Base-by-base conservation (phyloP, 1,140 invertebrate species). In the Pentalonia nigronervosa region DNA sequence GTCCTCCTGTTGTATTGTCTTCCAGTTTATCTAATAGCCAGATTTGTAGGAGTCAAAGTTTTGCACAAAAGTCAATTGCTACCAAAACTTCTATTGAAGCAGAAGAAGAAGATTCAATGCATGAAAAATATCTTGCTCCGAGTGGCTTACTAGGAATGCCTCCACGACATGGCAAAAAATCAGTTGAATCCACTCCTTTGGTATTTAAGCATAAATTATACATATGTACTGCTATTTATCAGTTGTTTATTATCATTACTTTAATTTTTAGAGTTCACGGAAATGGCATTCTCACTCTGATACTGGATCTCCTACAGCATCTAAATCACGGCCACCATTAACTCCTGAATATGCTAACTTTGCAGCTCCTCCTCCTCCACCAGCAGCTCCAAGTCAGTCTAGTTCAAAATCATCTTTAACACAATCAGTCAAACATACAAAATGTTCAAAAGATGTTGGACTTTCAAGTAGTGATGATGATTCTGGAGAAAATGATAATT, bases 101-200 rank as follows among this genome's bases (percentile, higher is more conserved):
- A 45, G 94, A 95, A 90, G 95, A 95, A 94, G 97, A 97, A 94
- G 97, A 97, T 95, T 97, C 97, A 0, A 97, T 98, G 97, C 97
- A 98, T 95, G 97, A 98, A 94, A 97, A 97, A 94, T 97, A 97
- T 94, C 96, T 97, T 47, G 94, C 96, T 56, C 93, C 93, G 21
- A 94, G 94, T 56, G 94, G 93, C 81, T 94, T 93, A 45, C 36
- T 94, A 1, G 91, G 93, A 60, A 93, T 92, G 67, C 91, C 91
- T 41, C 48, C 89, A 88, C 76, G 92, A 47, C 56, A 90, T 81
- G 48, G 95, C 94, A 53, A 95, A 95, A 94, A 95, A 83, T 95
- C 95, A 50, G 95, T 95, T 20, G 95, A 95, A 93, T 95, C 95
- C 48, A 95, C 95, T 48, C 95, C 95, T 93, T 94, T 95, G 94